Conservation (phyloP, 37 sponge, comb jelly and placozoan genomes). For the Hexactinellida sp. region DNA sequence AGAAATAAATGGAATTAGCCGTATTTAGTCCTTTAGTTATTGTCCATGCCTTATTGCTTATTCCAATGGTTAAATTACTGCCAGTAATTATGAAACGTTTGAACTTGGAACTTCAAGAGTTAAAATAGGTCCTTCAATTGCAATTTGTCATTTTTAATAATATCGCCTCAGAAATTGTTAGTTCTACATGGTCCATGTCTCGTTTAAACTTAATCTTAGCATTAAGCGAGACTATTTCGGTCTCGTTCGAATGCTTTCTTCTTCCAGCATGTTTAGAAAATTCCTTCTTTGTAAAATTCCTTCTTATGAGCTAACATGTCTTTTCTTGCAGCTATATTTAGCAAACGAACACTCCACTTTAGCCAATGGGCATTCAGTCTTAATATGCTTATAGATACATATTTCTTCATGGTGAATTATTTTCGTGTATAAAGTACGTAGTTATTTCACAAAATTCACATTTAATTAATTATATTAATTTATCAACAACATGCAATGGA, state of each 20-base stretch:
- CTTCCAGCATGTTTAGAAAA: not conserved
- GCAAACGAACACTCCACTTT: not conserved
- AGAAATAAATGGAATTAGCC: too few relatives aligned
- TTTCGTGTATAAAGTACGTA: too few relatives aligned
- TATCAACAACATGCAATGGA: too few relatives aligned
- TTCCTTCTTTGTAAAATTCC: not conserved
- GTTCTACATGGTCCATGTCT: not conserved
- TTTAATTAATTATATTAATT: too few relatives aligned
- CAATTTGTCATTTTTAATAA: not conserved
- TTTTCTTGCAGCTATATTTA: not conserved
- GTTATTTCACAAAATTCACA: too few relatives aligned
- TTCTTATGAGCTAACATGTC: not conserved
- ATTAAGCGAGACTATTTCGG: not conserved
- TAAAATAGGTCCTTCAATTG: not conserved
- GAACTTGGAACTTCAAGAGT: not conserved
- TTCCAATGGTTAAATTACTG: not conserved
- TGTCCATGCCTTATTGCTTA: not conserved
- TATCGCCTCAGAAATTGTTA: not conserved
- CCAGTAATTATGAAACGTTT: not conserved
- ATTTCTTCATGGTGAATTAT: too few relatives aligned
- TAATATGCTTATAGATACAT: too few relatives aligned
- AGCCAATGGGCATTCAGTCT: not conserved
- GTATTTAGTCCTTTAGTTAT: too few relatives aligned
- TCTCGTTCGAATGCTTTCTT: not conserved
- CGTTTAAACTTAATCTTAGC: not conserved